Base-by-base conservation (phyloP, 2,113 vertebrate species). In the Hepsetus odoe region DNA sequence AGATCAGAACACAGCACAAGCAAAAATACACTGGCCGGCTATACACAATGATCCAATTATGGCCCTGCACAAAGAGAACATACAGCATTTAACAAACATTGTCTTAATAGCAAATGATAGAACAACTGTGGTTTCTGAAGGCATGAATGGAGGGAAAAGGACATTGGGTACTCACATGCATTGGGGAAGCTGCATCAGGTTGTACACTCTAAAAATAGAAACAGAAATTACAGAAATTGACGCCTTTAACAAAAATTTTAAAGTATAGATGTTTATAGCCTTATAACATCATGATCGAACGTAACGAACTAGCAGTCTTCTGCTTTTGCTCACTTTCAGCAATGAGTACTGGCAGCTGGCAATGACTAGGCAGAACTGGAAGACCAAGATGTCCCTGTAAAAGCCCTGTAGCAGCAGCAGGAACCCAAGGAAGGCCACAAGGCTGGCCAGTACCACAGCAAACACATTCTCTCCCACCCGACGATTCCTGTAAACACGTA, bases 101-200 rank as follows among this genome's bases (percentile, higher is more conserved):
- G 22, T 5, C 44, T 30, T 7, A 33, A 18, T 22, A 16, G 7
- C 18, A 35, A 5, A 22, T 18, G 8, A 74, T 14, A 69, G 4
- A 24, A 6, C 61, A 33, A 9, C 38, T 14, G 26, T 18, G 6
- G 16, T 8, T 32, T 13, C 51, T 38, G 56, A 79, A 14, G 24
- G 16, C 38, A 11, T 11, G 20, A 64, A 30, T 32, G 44, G 59
- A 69, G 28, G 4, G 1, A 72, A 55, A 10, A 32, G 10, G 0
- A n/a, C n/a, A n/a, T n/a, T n/a, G n/a, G 11, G 20, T 64, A 95
- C 95, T 95, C 86, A 96, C 95, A 0, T 96, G 95, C 95, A 96
- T 96, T 32, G 95, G 95, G 42, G 95, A 96, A 0, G 95, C 95
- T 7, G 95, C 95, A 69, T 96, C 95, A 3, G 95, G 95, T 82